phyloP scores from a whole-genome alignment of 2,888 invertebrate genomes.

The Coleophora flavipennella region DNA sequence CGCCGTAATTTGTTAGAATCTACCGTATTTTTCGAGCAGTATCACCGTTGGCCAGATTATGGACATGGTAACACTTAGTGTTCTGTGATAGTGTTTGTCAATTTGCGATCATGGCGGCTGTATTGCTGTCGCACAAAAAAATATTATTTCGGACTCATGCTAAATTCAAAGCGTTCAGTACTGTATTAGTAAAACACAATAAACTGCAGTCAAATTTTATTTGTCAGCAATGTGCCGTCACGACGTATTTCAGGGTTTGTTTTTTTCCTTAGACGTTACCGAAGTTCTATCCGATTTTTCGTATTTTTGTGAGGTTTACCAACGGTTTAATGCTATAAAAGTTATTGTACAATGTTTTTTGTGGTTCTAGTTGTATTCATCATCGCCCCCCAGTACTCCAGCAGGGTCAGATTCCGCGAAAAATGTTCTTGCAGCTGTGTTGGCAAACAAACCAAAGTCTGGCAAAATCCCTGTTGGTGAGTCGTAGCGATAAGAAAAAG shows the following conservation, averaged over 20 bases:
- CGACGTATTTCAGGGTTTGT: conserved; percentile 50
- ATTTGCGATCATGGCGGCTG: conserved; percentile 56
- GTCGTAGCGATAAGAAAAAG: conserved; percentile 14
- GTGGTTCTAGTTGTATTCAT: conserved; percentile 44
- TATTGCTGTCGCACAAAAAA: conserved; percentile 44
- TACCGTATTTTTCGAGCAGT: too few relatives aligned
- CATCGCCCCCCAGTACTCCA: conserved; percentile 31
- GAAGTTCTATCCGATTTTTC: conserved; percentile 4
- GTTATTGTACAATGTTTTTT: background rate
- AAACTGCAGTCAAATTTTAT: conserved; percentile 41
- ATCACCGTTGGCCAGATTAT: too few relatives aligned
- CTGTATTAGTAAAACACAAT: conserved; percentile 34
- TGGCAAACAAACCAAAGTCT: conserved; percentile 63
- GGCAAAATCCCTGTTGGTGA: conserved; percentile 68
- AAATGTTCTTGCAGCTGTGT: conserved; percentile 64
- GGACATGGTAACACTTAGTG: too few relatives aligned
- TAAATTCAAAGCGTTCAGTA: conserved; percentile 38
- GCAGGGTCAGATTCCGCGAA: conserved; percentile 50
- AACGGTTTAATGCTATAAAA: conserved; percentile 7
- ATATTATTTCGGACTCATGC: conserved; percentile 48
- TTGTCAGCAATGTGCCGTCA: conserved; percentile 46
- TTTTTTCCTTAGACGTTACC: background rate
- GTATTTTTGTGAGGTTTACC: conserved; percentile 9
- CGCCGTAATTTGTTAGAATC: too few relatives aligned
- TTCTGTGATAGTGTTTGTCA: too few relatives aligned